A percentile compares a stretch with the other conserved stretches of the same genome.
These are phyloP conservation scores for Trinectes maculatus DNA, from an alignment of 2,113 vertebrate genomes.

Conservation along the genomic window DNA sequence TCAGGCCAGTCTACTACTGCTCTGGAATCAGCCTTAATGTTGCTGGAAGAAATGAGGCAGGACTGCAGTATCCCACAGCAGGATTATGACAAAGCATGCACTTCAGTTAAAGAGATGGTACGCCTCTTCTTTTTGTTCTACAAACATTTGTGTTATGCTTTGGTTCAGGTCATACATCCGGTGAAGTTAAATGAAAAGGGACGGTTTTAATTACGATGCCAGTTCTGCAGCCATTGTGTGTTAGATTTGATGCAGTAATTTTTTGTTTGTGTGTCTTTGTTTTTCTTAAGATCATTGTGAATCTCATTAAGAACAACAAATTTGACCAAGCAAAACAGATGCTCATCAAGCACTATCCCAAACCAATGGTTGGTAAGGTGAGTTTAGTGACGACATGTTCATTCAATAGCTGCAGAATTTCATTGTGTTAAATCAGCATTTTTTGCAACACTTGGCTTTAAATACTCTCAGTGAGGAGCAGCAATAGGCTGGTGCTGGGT, in stretches of 20 bases:
- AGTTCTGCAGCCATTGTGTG: neutral
- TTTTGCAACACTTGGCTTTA: no score
- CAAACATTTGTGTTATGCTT: neutral
- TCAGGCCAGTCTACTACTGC: constrained; percentile 80
- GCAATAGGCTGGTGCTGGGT: no score
- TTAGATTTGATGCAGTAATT: neutral
- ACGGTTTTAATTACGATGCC: neutral
- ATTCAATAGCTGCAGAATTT: neutral
- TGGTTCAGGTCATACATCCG: neutral
- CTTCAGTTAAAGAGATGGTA: constrained; percentile 83
- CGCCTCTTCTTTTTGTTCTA: constrained; percentile 39
- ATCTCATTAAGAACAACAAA: constrained; percentile 85
- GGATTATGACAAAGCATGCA: constrained; percentile 65
- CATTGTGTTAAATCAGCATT: neutral
- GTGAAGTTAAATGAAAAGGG: neutral
- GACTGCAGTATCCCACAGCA: constrained; percentile 74
- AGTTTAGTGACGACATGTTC: constrained; percentile 33
- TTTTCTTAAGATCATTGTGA: constrained; percentile 83
- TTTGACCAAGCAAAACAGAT: constrained; percentile 87
- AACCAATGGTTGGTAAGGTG: constrained; percentile 83
- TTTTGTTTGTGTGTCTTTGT: no score
- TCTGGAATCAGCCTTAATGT: constrained; percentile 85
- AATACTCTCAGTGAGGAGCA: no score
- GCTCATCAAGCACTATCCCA: constrained; percentile 82
- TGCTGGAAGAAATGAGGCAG: constrained; percentile 81